Evolutionary conservation across 2,888 invertebrate genomes (phyloP).

Genomic region (Chaetoderma sp.): DNA sequence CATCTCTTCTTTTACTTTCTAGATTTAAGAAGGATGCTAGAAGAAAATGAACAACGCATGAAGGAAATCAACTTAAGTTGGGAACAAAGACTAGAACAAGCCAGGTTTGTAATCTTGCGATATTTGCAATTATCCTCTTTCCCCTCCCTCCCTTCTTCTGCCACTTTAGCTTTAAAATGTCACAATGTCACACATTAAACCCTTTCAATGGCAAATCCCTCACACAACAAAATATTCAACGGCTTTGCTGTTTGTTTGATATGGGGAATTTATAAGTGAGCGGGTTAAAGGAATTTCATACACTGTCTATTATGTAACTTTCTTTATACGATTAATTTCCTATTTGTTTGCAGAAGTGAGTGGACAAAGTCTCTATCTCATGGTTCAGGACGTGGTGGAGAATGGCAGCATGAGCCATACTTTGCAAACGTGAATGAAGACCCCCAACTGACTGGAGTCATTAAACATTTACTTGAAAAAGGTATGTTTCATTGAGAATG

Average conservation of each 20-base stretch:
- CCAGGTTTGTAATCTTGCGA: conserved; percentile 38
- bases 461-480: conserved; percentile 44
- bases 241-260: too few relatives aligned
- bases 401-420: conserved; percentile 44
- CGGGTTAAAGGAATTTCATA: too few relatives aligned
- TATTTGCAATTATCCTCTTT: too few relatives aligned
- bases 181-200: too few relatives aligned
- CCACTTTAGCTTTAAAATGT: too few relatives aligned
- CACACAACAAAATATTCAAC: too few relatives aligned
- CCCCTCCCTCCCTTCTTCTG: too few relatives aligned
- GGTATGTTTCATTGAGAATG: conserved; percentile 37
- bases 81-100: conserved; percentile 54
- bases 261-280: too few relatives aligned
- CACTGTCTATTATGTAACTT: too few relatives aligned
- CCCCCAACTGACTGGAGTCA: conserved; percentile 52
- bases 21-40: conserved; percentile 49
- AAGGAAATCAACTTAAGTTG: conserved; percentile 48
- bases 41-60: conserved; percentile 53
- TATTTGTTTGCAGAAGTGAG: conserved; percentile 38
- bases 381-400: conserved; percentile 5
- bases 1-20: conserved; percentile 5
- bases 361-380: conserved; percentile 43
- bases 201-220: too few relatives aligned
- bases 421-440: conserved; percentile 57
- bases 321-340: too few relatives aligned